These are phyloP conservation scores for Schizotus pectinicornis DNA, from an alignment of 2,888 invertebrate species.

Conservation along the genomic window DNA sequence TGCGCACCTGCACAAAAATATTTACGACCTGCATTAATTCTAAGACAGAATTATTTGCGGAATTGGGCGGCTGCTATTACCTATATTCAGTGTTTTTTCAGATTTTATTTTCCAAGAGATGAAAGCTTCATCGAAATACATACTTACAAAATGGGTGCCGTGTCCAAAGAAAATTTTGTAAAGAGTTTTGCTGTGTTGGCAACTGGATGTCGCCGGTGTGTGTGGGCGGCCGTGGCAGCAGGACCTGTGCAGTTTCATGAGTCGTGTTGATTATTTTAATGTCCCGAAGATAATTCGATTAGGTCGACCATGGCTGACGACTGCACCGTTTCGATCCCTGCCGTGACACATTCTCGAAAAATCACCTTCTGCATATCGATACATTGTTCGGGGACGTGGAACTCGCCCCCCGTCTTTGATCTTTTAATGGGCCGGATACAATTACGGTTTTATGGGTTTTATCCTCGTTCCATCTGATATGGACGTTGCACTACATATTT, in stretches of 20 bases:
- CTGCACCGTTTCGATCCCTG: constrained; percentile 3
- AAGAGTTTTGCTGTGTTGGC: no score
- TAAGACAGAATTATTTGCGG: background rate
- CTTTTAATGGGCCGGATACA: constrained; percentile 25
- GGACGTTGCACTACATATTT: constrained; percentile 12
- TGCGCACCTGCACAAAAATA: constrained; percentile 32
- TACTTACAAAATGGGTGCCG: no score
- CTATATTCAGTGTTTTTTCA: no score
- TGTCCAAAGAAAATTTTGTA: no score
- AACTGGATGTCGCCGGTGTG: background rate
- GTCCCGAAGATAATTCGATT: constrained; percentile 21
- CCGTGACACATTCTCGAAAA: constrained; percentile 18
- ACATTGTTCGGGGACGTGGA: constrained; percentile 23
- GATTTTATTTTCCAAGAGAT: constrained; percentile 11
- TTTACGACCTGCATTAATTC: background rate
- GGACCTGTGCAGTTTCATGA: constrained; percentile 12
- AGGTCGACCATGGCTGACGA: constrained; percentile 19
- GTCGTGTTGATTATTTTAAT: constrained; percentile 26
- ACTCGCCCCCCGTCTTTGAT: constrained; percentile 15
- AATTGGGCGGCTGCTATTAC: background rate
- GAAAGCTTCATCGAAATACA: constrained; percentile 5
- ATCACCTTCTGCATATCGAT: constrained; percentile 15
- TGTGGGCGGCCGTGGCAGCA: constrained; percentile 10
- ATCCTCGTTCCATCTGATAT: constrained; percentile 21
- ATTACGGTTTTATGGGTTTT: constrained; percentile 23